Conservation (phyloP, 2,888 invertebrate genomes). For the Epirrhoe tristata region DNA sequence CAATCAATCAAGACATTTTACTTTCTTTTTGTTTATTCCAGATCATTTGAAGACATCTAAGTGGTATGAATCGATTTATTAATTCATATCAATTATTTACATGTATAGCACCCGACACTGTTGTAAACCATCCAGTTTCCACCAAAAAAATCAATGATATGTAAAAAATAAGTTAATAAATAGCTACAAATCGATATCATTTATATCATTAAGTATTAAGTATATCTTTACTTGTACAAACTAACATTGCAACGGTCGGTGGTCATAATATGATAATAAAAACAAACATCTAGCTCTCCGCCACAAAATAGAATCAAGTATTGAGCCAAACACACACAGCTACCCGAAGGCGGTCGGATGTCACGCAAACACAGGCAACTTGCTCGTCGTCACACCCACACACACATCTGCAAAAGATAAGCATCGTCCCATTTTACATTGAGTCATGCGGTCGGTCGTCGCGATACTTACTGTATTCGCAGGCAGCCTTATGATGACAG, state of each 20-base stretch:
- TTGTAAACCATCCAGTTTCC: no score
- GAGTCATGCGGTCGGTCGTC: slow-evolving; percentile 78
- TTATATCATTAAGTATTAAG: no score
- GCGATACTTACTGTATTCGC: slow-evolving; percentile 82
- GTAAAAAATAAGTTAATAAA: no score
- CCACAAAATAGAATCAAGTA: slow-evolving; percentile 83
- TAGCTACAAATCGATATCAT: no score
- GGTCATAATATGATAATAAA: slow-evolving; percentile 83
- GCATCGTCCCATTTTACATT: slow-evolving; percentile 84
- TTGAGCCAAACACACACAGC: slow-evolving; percentile 79
- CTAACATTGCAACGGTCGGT: slow-evolving; percentile 59
- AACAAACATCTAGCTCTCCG: slow-evolving; percentile 82
- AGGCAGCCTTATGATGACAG: slow-evolving; percentile 85
- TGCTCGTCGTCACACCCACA: slow-evolving; percentile 62
- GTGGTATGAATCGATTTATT: no score
- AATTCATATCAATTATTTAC: no score
- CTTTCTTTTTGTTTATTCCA: no score
- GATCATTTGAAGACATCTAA: no score
- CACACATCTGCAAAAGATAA: slow-evolving; percentile 75
- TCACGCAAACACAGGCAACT: slow-evolving; percentile 69
- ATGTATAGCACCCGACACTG: no score
- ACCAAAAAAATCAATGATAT: no score
- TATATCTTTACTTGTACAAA: slow-evolving; percentile 40
- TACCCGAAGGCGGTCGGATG: slow-evolving; percentile 70
- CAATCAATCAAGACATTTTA: no score